These are phyloP conservation scores for Solenopsis fugax DNA, from an alignment of 1,140 invertebrate species.

Conservation along the genomic window DNA sequence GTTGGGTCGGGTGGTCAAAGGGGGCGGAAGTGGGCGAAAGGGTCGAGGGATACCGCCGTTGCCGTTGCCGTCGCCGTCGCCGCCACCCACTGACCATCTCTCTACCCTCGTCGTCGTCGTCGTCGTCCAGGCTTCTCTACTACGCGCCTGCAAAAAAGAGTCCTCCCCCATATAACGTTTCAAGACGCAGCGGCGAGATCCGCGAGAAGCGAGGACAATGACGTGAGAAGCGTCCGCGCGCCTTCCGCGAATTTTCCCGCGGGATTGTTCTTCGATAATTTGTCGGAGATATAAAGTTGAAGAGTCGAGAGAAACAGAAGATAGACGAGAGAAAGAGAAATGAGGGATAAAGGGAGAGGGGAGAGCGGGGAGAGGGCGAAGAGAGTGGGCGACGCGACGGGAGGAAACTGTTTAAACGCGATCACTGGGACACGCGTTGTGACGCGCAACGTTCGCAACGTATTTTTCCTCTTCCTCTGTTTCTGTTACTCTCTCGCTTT, in stretches of 20 bases:
- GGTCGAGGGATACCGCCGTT: constrained; percentile 73
- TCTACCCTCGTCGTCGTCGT: constrained; percentile 45
- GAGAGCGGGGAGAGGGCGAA: background rate
- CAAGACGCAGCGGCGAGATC: constrained; percentile 59
- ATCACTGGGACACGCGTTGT: constrained; percentile 35
- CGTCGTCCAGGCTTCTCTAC: constrained; percentile 55
- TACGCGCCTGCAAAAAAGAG: constrained; percentile 60
- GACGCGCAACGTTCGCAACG: constrained; percentile 2
- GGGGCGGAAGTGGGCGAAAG: constrained; percentile 73
- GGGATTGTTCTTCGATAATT: constrained; percentile 44
- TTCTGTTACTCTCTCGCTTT: constrained; percentile 11
- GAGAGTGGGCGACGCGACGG: background rate
- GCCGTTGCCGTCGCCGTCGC: constrained; percentile 72
- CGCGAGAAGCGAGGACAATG: background rate
- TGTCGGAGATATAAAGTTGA: constrained; percentile 40
- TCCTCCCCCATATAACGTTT: constrained; percentile 16
- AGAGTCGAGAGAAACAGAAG: background rate
- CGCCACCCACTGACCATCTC: constrained; percentile 81
- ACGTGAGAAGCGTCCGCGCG: constrained; percentile 11
- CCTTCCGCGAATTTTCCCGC: background rate
- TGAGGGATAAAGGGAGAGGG: background rate
- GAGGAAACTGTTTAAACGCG: constrained; percentile 56
- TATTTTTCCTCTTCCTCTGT: constrained; percentile 43
- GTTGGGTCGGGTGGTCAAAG: constrained; percentile 70
- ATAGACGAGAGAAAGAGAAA: constrained; percentile 18